Percentiles rank a stretch among this genome's conserved stretches.
phyloP scores from a whole-genome alignment of 2,113 vertebrate genomes.

The Pyrgilauda ruficollis region DNA sequence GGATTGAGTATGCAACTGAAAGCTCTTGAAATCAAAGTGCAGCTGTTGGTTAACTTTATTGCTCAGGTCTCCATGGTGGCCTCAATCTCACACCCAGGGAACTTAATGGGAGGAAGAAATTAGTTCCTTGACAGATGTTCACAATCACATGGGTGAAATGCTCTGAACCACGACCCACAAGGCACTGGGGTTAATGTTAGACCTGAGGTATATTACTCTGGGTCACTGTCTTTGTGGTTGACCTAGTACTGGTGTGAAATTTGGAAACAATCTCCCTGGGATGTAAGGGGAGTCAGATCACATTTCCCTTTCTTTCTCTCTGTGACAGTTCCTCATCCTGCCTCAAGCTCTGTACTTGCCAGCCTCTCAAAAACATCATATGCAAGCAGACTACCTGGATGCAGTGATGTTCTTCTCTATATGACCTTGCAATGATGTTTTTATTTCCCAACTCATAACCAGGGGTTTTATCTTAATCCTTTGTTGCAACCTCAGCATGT shows the following conservation, averaged over 20 bases:
- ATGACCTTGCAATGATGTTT: conserved; percentile 32
- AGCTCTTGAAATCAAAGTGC: neutral
- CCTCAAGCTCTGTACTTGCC: conserved; percentile 32
- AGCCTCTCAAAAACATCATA: conserved; percentile 9
- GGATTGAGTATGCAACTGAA: neutral
- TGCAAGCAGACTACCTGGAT: conserved; percentile 49
- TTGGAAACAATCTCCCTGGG: neutral
- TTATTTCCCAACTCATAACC: neutral
- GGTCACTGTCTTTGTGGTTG: neutral
- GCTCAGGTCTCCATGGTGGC: neutral
- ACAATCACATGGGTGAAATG: neutral
- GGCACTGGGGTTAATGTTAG: neutral
- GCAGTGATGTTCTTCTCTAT: conserved; percentile 9
- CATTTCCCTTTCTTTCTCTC: conserved; percentile 11
- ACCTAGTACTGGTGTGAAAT: neutral
- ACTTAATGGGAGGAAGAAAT: neutral
- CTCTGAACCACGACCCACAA: neutral
- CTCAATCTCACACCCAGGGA: neutral
- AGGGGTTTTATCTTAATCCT: conserved; percentile 41
- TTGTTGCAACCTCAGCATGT: conserved; percentile 19
- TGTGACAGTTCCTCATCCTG: conserved; percentile 29
- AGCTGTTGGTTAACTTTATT: neutral
- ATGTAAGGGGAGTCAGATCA: conserved; percentile 10
- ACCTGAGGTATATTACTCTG: neutral
- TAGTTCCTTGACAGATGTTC: conserved; percentile 7